Percentiles rank a stretch among this genome's conserved stretches.
phyloP scores from a whole-genome alignment of 2,113 vertebrate genomes.

The Rafetus swinhoei region DNA sequence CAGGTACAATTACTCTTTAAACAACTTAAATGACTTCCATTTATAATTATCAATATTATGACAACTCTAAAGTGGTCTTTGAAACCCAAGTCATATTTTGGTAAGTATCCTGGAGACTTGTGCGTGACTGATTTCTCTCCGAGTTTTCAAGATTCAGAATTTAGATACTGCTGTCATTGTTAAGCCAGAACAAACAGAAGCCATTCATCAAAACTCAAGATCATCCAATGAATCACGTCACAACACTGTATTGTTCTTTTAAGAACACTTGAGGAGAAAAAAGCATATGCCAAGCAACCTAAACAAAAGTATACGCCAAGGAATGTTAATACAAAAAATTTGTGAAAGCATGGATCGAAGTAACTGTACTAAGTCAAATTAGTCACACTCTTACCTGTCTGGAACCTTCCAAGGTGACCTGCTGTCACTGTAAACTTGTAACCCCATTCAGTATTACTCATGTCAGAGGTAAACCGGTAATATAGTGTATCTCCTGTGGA shows the following conservation, averaged over 20 bases:
- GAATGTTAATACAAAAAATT: background rate
- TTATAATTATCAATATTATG: background rate
- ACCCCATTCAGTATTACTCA: slow-evolving; percentile 99
- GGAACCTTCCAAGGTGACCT: slow-evolving; percentile 95
- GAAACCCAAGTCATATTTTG: background rate
- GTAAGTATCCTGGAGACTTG: background rate
- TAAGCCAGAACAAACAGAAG: background rate
- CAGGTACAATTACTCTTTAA: background rate
- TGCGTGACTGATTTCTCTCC: background rate
- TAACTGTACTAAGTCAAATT: background rate
- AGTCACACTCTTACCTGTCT: slow-evolving; percentile 85
- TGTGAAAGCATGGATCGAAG: background rate
- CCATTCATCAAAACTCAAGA: background rate
- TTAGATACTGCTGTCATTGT: background rate
- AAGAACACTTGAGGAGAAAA: fast-evolving
- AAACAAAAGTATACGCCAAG: background rate
- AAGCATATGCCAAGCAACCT: background rate
- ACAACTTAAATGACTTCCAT: background rate
- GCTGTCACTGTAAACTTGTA: slow-evolving; percentile 96
- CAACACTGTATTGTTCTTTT: fast-evolving
- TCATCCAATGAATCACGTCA: background rate
- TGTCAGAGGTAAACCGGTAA: slow-evolving; percentile 95
- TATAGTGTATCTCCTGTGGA: slow-evolving; percentile 90
- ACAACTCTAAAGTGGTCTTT: background rate
- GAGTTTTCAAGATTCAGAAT: background rate